Evolutionary conservation across 2,888 invertebrate genomes (phyloP).

Genomic region (Drosophila macrothrix): DNA sequence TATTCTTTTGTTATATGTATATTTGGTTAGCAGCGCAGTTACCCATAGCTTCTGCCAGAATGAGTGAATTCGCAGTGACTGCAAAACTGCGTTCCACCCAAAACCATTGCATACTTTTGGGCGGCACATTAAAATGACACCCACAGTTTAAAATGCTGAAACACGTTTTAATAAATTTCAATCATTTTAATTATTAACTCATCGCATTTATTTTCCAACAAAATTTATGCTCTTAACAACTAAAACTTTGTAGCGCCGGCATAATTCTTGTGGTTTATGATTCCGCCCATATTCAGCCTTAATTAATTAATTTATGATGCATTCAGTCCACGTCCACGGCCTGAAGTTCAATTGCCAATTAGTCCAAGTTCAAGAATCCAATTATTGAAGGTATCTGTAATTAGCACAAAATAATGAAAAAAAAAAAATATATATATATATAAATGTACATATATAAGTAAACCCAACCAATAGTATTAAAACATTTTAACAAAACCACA

Average conservation of each 20-base stretch:
- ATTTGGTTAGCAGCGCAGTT: background rate
- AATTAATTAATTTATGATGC: constrained; percentile 49
- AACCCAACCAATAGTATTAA: constrained; percentile 16
- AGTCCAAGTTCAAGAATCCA: constrained; percentile 83
- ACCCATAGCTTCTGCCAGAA: background rate
- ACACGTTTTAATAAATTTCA: background rate
- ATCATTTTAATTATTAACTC: constrained; percentile 12
- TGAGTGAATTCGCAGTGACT: background rate
- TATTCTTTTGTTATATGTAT: background rate
- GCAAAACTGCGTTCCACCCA: background rate
- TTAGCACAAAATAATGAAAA: constrained; percentile 49
- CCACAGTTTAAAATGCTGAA: background rate
- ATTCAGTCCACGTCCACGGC: constrained; percentile 24
- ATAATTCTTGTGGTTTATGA: constrained; percentile 24
- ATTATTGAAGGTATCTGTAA: constrained; percentile 82
- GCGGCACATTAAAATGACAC: constrained; percentile 7
- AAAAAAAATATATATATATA: constrained; percentile 1
- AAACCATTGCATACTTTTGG: constrained; percentile 48
- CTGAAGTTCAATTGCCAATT: constrained; percentile 48
- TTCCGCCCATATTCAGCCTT: constrained; percentile 45
- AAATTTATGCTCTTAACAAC: constrained; percentile 10
- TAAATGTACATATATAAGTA: background rate
- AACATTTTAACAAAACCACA: constrained; percentile 24
- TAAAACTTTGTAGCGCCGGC: constrained; percentile 14
- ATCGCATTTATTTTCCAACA: constrained; percentile 40